Percentiles rank a stretch among this genome's conserved stretches.
Evolutionary conservation across 2,797 vertebrate genomes (phyloP).

Genomic region (Catamblyrhynchus diadema): DNA sequence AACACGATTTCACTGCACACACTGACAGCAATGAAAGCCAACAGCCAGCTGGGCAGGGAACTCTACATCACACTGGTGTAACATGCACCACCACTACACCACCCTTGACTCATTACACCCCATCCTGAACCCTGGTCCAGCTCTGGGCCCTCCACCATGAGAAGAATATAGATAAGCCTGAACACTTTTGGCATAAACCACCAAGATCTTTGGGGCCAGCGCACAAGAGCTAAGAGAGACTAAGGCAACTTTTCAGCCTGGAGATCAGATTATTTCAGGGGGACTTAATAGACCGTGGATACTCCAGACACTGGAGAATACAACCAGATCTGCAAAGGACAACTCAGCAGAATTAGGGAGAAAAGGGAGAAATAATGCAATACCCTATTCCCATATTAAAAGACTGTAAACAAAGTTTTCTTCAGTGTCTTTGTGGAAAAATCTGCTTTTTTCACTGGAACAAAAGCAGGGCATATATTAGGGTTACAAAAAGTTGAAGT

Average conservation of each 20-base stretch:
- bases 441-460: background rate
- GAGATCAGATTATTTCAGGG: background rate
- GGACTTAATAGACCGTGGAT: background rate
- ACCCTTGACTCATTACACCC: background rate
- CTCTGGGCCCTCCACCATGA: background rate
- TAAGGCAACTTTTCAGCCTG: background rate
- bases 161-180: background rate
- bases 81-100: background rate
- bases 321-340: background rate
- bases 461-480: background rate
- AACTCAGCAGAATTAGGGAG: background rate
- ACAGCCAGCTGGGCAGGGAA: background rate
- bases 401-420: background rate
- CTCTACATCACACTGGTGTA: background rate
- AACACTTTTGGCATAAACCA: background rate
- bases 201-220: background rate
- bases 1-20: fast-evolving
- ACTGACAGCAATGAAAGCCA: background rate
- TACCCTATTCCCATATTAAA: background rate
- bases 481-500: background rate
- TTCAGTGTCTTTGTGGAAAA: background rate
- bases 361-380: background rate
- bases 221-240: background rate
- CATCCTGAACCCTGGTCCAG: background rate
- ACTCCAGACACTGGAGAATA: background rate